phyloP scores from a whole-genome alignment of 2,797 vertebrate species.

The Babyrousa celebensis region DNA sequence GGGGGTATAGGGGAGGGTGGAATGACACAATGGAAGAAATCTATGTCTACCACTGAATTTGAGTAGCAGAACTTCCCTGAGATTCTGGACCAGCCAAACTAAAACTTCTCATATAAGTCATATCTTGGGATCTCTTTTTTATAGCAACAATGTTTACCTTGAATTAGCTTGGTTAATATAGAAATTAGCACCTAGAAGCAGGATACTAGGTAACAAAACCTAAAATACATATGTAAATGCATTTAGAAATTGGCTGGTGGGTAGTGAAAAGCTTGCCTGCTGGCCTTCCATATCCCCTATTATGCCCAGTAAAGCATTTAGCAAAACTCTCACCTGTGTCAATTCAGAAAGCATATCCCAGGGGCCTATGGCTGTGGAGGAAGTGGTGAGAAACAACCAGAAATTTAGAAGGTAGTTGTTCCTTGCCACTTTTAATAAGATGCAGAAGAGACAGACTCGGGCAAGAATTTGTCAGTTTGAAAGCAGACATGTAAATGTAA shows the following conservation, averaged over 20 bases:
- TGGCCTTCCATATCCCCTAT: neutral
- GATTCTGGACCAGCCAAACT: neutral
- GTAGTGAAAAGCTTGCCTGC: neutral
- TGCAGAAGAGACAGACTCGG: neutral
- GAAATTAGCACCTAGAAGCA: slow-evolving; percentile 43
- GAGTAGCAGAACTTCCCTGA: neutral
- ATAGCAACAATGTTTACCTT: neutral
- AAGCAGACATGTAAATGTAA: neutral
- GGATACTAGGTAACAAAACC: neutral
- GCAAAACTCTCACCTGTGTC: neutral
- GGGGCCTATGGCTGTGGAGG: neutral
- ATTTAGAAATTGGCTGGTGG: neutral
- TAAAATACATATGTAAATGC: slow-evolving; percentile 21
- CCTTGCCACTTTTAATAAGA: slow-evolving; percentile 1
- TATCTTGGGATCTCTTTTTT: neutral
- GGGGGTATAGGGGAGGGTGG: neutral
- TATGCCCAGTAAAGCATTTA: neutral
- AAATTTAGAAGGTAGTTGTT: neutral
- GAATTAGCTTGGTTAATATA: neutral
- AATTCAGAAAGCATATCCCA: neutral
- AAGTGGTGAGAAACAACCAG: neutral
- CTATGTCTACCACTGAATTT: neutral
- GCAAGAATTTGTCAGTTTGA: neutral
- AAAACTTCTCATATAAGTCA: neutral
- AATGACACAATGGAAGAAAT: neutral